A percentile compares a stretch with the other conserved stretches of the same genome.
Evolutionary conservation across 2,113 vertebrate genomes (phyloP).

Genomic region (Perca schrenkii): DNA sequence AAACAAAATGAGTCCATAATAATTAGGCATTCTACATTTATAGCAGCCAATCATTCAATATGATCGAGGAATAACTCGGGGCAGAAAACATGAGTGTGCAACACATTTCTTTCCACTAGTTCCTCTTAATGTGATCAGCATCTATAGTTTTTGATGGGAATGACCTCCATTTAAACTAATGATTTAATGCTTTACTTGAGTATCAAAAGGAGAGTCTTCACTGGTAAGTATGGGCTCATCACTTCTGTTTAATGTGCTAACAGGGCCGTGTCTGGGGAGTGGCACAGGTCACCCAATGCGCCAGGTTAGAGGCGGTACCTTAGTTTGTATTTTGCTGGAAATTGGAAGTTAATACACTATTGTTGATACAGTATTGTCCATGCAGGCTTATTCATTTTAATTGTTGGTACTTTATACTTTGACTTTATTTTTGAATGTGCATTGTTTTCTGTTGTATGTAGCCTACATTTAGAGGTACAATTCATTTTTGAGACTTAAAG

Average conservation of each 20-base stretch:
- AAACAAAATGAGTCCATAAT: neutral
- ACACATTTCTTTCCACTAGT: neutral
- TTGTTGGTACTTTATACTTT: too few species aligned
- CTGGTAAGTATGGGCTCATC: slow-evolving; percentile 49
- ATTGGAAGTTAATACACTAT: neutral
- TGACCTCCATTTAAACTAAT: neutral
- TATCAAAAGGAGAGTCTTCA: slow-evolving; percentile 20
- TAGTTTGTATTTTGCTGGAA: neutral
- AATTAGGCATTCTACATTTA: neutral
- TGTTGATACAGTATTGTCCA: neutral
- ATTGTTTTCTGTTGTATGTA: neutral
- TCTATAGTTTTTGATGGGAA: neutral
- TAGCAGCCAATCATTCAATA: neutral
- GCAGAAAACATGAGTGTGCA: neutral
- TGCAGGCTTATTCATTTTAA: neutral
- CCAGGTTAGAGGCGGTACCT: neutral
- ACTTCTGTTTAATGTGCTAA: neutral
- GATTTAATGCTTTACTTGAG: neutral
- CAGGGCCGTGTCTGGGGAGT: neutral
- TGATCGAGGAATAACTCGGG: neutral
- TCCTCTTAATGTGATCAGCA: neutral
- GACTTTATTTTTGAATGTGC: neutral
- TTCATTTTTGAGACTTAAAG: neutral
- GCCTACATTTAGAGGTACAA: neutral
- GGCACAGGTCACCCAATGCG: neutral